A percentile compares a stretch with the other conserved stretches of the same genome.
These are phyloP conservation scores for Vultur gryphus DNA, from an alignment of 2,797 vertebrate species.

Conservation along the genomic window DNA sequence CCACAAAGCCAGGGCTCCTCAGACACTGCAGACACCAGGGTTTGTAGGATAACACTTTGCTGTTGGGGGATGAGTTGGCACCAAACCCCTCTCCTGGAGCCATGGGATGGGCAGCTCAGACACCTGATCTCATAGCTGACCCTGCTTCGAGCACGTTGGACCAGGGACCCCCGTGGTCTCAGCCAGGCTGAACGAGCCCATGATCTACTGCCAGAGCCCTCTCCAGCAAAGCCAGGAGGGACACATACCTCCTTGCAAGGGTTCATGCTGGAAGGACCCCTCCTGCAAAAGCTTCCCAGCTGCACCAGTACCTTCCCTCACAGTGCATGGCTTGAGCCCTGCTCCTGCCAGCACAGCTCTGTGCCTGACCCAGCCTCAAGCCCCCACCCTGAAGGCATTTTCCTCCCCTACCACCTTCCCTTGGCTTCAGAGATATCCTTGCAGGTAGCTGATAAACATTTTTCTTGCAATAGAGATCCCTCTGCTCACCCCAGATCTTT, in stretches of 20 bases:
- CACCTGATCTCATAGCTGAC: not conserved
- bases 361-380: not conserved
- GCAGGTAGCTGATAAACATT: not conserved
- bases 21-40: not conserved
- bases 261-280: not conserved
- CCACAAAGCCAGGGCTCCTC: not conserved
- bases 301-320: not conserved
- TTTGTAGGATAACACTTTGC: fast-evolving
- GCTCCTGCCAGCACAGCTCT: not conserved
- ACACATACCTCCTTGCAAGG: not conserved
- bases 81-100: not conserved
- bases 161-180: not conserved
- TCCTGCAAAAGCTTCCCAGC: not conserved
- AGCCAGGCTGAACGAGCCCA: not conserved
- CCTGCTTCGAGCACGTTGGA: not conserved
- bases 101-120: not conserved
- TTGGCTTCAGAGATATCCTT: not conserved
- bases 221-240: not conserved
- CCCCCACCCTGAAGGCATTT: not conserved
- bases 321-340: not conserved
- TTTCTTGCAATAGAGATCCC: not conserved
- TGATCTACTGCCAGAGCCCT: not conserved
- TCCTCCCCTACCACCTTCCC: not conserved
- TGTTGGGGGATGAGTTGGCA: not conserved
- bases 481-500: not conserved